A percentile compares a stretch with the other conserved stretches of the same genome.
Conservation (phyloP, 1,140 invertebrate genomes). For the Drosophila pectinifera region DNA sequence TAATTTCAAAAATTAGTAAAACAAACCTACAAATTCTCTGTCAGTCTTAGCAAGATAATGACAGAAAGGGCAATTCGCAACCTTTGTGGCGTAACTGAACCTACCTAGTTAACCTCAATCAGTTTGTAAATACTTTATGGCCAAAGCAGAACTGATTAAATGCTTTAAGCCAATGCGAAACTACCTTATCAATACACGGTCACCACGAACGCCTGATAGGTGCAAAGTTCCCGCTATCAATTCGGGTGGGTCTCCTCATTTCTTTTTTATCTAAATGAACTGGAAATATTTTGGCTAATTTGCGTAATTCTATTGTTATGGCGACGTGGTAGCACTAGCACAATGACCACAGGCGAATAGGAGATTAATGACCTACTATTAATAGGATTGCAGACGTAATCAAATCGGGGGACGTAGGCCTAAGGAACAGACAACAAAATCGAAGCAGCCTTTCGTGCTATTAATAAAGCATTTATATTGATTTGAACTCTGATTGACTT, state of each 20-base stretch:
- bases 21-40: no score
- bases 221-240: constrained; percentile 50
- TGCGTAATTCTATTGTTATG: constrained; percentile 30
- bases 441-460: constrained; percentile 46
- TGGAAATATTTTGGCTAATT: constrained; percentile 28
- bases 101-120: not conserved
- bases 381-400: constrained; percentile 31
- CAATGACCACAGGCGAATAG: constrained; percentile 2
- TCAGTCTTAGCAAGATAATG: not conserved
- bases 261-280: constrained; percentile 24
- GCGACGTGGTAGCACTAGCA: constrained; percentile 1
- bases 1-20: no score
- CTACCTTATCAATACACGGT: not conserved
- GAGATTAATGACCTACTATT: constrained; percentile 44
- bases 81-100: not conserved
- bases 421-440: constrained; percentile 12
- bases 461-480: constrained; percentile 78
- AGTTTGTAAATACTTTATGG: not conserved
- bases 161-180: constrained; percentile 15
- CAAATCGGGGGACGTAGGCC: constrained; percentile 10
- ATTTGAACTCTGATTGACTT: constrained; percentile 80
- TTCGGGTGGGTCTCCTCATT: not conserved
- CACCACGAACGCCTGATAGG: constrained; percentile 40
- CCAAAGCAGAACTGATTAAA: constrained; percentile 5
- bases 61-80: not conserved